Evolutionary conservation across 2,888 invertebrate species (phyloP), one percentile per base, ranked within the genome.

Genomic region (Aplocera efformata): DNA sequence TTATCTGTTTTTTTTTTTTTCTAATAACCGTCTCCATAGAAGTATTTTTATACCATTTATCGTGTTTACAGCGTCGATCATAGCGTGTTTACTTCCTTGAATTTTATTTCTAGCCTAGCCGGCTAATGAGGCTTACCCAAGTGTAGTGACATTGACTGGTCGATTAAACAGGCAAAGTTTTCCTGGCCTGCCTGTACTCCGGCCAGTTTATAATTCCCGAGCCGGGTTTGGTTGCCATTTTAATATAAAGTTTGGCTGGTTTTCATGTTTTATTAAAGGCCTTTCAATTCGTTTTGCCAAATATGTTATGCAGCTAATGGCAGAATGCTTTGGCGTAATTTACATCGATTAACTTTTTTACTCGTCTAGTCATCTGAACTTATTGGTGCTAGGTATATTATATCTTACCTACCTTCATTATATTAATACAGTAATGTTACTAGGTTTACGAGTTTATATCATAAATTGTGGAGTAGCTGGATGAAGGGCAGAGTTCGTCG

Each of bases 401-500:
- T n/a, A n/a, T n/a, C n/a, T n/a, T n/a, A n/a, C n/a, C n/a, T n/a
- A n/a, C n/a, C n/a, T n/a, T n/a, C n/a, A 17, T 5, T 17, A 17
- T 17, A 5, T 17, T 3, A 17, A 5, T 17, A 17, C n/a, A 17
- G 13, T 17, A 17, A 2, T 5, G 2, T 3, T 3, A 2, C 13
- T 17, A 17, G 13, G 13, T 17, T 17, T 17, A 17, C 13, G 13
- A 3, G 13, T 17, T 17, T 17, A 3, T 5, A 17, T 17, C 13
- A 30, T 24, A 36, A 30, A 23, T 46, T 29, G 9, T 29, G 5
- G 8, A 20, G 42, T 53, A 54, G 47, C 47, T 53, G 52, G 41
- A 43, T 39, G 33, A 42, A 27, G 13, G 8, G 37, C 38, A 50
- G 32, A 43, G 53, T 58, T 55, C 50, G 48, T 54, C 53, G 53